Evolutionary conservation across 92 coral and sea anemone species (phyloP).

Genomic region (Paragorgia papillata): DNA sequence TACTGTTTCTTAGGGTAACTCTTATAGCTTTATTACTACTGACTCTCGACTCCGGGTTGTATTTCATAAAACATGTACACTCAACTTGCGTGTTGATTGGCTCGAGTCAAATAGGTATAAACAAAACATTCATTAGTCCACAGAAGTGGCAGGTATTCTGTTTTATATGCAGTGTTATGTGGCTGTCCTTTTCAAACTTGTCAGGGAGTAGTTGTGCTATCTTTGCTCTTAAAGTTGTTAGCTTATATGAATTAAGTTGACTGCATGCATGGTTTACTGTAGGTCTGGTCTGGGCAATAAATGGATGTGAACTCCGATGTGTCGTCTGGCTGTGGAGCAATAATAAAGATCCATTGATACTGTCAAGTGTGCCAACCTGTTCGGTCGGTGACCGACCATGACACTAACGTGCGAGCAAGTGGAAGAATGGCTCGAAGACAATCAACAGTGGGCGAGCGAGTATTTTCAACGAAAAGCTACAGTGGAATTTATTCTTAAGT

Average conservation of each 20-base stretch:
- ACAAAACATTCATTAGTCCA: conserved; percentile 23
- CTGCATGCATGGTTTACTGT: conserved; percentile 19
- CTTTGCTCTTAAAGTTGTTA: conserved; percentile 47
- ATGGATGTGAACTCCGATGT: background rate
- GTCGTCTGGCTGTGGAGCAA: conserved; percentile 14
- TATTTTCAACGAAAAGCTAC: conserved; percentile 92
- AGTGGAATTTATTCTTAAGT: conserved; percentile 81
- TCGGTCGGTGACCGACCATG: conserved; percentile 60
- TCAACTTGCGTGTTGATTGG: conserved; percentile 39
- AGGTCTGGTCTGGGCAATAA: background rate
- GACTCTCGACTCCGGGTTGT: too few species aligned
- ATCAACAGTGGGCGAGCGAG: conserved; percentile 78
- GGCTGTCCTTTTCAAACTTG: too few species aligned
- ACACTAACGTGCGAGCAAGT: conserved; percentile 92
- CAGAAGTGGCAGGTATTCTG: background rate
- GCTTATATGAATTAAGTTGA: conserved; percentile 64
- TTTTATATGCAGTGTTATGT: background rate
- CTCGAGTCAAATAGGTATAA: conserved; percentile 10
- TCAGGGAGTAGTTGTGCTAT: too few species aligned
- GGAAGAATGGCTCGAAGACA: conserved; percentile 94
- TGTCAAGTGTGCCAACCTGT: conserved; percentile 37
- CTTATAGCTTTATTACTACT: too few species aligned
- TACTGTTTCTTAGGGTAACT: too few species aligned
- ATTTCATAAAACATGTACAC: conserved; percentile 16
- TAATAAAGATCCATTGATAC: conserved; percentile 9